Base-by-base conservation (phyloP, 2,888 invertebrate species). In the Rhingia campestris region DNA sequence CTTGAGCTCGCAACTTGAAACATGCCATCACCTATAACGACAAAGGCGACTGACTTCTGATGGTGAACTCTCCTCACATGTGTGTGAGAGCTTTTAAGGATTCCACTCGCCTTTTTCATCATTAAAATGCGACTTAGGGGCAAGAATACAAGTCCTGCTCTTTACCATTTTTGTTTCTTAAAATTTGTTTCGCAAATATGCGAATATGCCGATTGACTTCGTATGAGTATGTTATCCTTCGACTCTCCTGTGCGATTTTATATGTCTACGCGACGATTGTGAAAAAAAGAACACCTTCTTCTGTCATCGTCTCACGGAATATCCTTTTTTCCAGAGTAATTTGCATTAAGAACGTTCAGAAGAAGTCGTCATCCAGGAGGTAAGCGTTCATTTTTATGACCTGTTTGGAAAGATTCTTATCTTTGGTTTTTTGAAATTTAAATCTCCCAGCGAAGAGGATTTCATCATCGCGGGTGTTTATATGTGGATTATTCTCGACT, bases 81-180 rank as follows among this genome's bases (percentile, higher is more conserved):
- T 37, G 9, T 30, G n/a, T 41, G 33, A 14, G 47, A n/a, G 5
- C 14, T 14, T 4, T 32, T 37, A 43, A 63, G 69, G 45, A 74
- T 37, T 70, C 70, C 64, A 64, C 64, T 70, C 37, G 32, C 54
- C 69, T 75, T 59, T 80, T 74, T 70, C 84, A 70, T 84, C 84
- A 84, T 84, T 84, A 84, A 84, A 84, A 84, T 66, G 54, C 74
- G 80, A 75, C 84, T 84, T 80, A 80, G 70, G 82, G 84, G 84
- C 84, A 84, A 75, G 74, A 70, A 79, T 66, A 58, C 58, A 54
- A 73, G 77, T 67, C 77, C 64, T 69, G 76, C 64, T 30, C 32
- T 64, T 6, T 45, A 35, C 45, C 41, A 14, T 49, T 30, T n/a
- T 72, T 66, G 30, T 41, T 32, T 47, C 56, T 63, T 51, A 7